Evolutionary conservation across 2,888 invertebrate species (phyloP).

Genomic region (Melipona bicolor): DNA sequence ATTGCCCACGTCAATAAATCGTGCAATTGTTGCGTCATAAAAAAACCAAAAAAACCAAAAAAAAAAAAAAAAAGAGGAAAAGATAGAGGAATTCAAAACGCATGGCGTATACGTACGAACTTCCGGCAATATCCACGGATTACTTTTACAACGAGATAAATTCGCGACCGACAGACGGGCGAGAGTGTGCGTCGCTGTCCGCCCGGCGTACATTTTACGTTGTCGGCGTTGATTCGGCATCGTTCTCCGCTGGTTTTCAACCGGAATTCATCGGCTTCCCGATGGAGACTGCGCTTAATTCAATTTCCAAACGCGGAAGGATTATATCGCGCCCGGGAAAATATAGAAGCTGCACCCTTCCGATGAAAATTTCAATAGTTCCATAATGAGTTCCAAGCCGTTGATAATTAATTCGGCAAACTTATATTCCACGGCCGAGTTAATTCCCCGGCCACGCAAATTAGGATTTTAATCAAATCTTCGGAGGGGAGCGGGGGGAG

Average conservation of each 20-base stretch:
- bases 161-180: background rate
- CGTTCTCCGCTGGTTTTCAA: background rate
- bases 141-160: background rate
- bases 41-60: too few species aligned
- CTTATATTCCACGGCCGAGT: constrained; percentile 64
- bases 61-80: background rate
- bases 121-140: background rate
- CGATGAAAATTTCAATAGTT: constrained; percentile 68
- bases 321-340: constrained; percentile 59
- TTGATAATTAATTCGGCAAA: constrained; percentile 67
- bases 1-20: too few species aligned
- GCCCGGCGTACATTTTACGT: background rate
- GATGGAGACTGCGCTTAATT: constrained; percentile 31
- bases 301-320: constrained; percentile 24
- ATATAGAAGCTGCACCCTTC: constrained; percentile 55
- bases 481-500: background rate
- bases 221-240: background rate
- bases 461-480: constrained; percentile 68
- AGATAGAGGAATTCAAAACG: constrained; percentile 2
- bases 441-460: constrained; percentile 64
- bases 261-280: background rate
- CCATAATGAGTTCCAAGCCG: constrained; percentile 58
- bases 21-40: too few species aligned
- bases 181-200: too few species aligned
- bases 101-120: background rate